Conservation (phyloP, 2,888 invertebrate species). For the Zygothrica quintamaculata region DNA sequence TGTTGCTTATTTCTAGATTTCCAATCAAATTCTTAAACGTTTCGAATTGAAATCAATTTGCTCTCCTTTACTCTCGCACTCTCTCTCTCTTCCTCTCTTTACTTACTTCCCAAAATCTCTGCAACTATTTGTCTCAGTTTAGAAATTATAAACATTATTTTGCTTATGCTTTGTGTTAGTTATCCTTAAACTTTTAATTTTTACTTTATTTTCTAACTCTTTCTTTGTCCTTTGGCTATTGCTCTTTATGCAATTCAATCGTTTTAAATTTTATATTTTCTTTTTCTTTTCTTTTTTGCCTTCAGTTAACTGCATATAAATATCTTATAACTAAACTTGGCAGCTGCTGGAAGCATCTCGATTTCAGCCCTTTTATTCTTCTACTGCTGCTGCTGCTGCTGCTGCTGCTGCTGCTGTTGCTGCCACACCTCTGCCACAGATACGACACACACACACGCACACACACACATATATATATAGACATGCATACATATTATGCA, state of each 20-base stretch:
- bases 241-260: background rate
- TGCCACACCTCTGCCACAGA: conserved; percentile 11
- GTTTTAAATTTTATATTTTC: background rate
- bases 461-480: background rate
- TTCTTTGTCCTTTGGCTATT: no score
- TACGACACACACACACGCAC: conserved; percentile 4
- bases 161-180: no score
- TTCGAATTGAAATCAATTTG: conserved; percentile 53
- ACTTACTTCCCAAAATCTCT: no score
- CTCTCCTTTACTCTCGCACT: conserved; percentile 4
- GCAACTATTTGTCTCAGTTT: background rate
- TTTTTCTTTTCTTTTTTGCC: background rate
- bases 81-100: background rate
- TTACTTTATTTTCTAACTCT: no score
- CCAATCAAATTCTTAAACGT: conserved; percentile 48
- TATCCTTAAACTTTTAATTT: background rate
- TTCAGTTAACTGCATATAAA: conserved; percentile 7
- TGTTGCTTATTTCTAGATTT: conserved; percentile 41
- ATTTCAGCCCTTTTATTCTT: conserved; percentile 27
- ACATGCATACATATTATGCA: conserved; percentile 19
- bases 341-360: conserved; percentile 27
- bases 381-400: no score
- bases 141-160: no score
- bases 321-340: conserved; percentile 14
- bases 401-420: no score